Evolutionary conservation across 2,888 invertebrate species (phyloP), one percentile per base, ranked within the genome.

Genomic region (Ormyrus thymus): DNA sequence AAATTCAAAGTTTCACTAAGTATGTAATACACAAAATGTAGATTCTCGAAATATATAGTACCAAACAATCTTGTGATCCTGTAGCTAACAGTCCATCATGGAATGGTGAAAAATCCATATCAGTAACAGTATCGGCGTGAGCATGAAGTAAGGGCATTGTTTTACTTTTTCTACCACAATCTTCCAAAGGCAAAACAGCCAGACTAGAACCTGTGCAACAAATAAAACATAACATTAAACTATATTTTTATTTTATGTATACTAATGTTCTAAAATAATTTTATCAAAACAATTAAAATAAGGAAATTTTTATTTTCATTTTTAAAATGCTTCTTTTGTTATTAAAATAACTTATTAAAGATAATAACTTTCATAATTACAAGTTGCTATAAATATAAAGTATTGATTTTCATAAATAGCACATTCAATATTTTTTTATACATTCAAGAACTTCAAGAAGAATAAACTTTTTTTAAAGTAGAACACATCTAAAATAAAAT

Each of bases 21-120:
- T 29, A 29, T 29, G 4, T 68, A 55, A 13, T 11, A 9, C 43
- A 43, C 48, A 10, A 46, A 46, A 29, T n/a, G 11, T 51, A 9
- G 6, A 62, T 48, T 50, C 46, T 53, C 15, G 48, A 65, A 65
- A 62, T 48, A 51, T 46, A 9, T 51, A 65, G 91, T 88, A 94
- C 95, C 90, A 95, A 92, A 85, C 96, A 96, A 90, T 96, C 96
- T 90, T 96, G 96, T 70, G 96, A 96, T 78, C 97, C 97, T 53
- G 98, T 98, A 50, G 97, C 95, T 84, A 98, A 91, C 65, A 98
- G 92, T 55, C 97, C 96, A 91, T 98, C 97, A 89, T 98, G 97
- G 90, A 98, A 98, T 7, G 98, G 98, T 50, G 98, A 97, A 89
- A 98, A 98, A 85, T 96, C 96, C 93, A 98, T 95, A 90, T 98